Base-by-base conservation (phyloP, 2,113 vertebrate species). In the Limnothrissa miodon region DNA sequence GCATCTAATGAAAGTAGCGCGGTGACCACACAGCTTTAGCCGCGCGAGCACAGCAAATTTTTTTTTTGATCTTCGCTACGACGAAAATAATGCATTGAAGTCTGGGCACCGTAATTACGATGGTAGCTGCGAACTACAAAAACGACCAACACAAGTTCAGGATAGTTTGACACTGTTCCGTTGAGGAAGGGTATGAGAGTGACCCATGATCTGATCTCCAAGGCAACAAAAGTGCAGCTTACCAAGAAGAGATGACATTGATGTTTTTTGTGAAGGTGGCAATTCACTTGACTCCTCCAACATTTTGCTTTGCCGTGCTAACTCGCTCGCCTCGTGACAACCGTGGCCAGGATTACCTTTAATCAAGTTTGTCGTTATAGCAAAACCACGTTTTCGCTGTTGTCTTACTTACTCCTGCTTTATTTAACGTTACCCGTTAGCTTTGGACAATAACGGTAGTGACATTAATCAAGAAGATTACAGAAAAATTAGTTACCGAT, bases 191-290 rank as follows among this genome's bases (percentile, higher is more conserved):
- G 0, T 56, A 13, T 62, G 59, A 62, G 29, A 29, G n/a, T 62
- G 25, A 25, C 23, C 59, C n/a, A n/a, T 29, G n/a, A 42, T 6
- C 2, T 62, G 25, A 5, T 62, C 7, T 29, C 59, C 2, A 1
- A 62, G 59, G 25, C 59, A 29, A 62, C 6, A 29, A 48, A 29
- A 62, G 29, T 74, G 13, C 25, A 62, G 51, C 93, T 92, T 90
- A 94, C 94, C 93, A 1, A 95, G 90, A 1, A 95, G 88, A 19
- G 88, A 89, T 0, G 90, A 91, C 81, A 92, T 59, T 45, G 87
- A 89, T 89, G 87, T 88, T 46, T 90, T 92, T 83, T 83, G 79
- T 11, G 81, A 15, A 15, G 42, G 29, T 66, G 82, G 56, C 21
- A 62, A 83, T 1, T 36, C 39, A 17, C 80, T 46, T 29, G 53